phyloP scores from a whole-genome alignment of 1,140 invertebrate species.

The Leptinotarsa texana region DNA sequence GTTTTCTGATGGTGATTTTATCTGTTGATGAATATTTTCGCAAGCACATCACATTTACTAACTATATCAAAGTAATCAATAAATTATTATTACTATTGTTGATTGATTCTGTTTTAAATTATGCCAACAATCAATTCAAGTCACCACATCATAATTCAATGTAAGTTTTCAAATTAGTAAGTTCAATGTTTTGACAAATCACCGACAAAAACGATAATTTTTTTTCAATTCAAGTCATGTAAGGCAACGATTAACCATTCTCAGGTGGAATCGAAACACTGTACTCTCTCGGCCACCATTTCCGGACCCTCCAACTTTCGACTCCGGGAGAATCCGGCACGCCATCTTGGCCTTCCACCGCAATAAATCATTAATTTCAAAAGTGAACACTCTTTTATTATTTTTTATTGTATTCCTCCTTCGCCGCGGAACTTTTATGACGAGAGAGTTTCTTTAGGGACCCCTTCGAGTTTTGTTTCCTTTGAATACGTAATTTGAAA shows the following conservation, averaged over 20 bases:
- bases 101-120: no score
- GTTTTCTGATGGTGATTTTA: no score
- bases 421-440: conserved; percentile 13
- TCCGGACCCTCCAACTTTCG: conserved; percentile 9
- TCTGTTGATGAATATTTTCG: no score
- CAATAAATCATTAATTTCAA: conserved; percentile 46
- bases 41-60: no score
- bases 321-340: conserved; percentile 15
- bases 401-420: conserved; percentile 28
- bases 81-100: no score
- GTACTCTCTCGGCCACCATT: neutral
- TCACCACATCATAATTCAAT: neutral
- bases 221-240: conserved; percentile 24
- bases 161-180: neutral
- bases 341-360: conserved; percentile 39
- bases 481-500: conserved; percentile 41
- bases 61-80: no score
- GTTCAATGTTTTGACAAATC: conserved; percentile 1
- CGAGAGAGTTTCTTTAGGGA: neutral
- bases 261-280: neutral
- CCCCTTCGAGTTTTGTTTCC: conserved; percentile 28
- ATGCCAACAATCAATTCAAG: no score
- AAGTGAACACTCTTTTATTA: conserved; percentile 40
- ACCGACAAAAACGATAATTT: neutral
- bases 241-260: conserved; percentile 14